Evolutionary conservation across 2,113 vertebrate genomes (phyloP).

Genomic region (Sterna hirundo): DNA sequence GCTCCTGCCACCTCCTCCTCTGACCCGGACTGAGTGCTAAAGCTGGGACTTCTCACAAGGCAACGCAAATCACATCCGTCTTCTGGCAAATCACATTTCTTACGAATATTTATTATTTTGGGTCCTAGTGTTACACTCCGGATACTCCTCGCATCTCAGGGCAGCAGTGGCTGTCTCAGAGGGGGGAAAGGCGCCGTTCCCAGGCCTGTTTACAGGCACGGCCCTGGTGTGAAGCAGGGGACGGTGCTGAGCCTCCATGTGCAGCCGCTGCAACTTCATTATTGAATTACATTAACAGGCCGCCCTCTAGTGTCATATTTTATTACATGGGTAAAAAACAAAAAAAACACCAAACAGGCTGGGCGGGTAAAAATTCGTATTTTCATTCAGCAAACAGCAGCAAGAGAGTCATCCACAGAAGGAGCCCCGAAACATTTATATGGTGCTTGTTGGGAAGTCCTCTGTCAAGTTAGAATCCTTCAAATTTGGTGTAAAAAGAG

Average conservation of each 20-base stretch:
- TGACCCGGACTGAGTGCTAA: background rate
- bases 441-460: background rate
- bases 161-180: background rate
- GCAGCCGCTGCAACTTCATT: slow-evolving; percentile 1
- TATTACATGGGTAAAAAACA: slow-evolving; percentile 56
- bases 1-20: background rate
- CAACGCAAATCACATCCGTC: fast-evolving
- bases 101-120: background rate
- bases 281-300: slow-evolving; percentile 71
- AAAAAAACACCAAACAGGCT: background rate
- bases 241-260: background rate
- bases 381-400: background rate
- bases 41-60: fast-evolving
- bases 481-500: background rate
- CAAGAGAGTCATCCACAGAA: background rate
- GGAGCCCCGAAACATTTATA: background rate
- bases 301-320: slow-evolving; percentile 72
- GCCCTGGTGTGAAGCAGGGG: background rate
- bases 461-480: background rate
- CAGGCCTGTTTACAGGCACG: background rate
- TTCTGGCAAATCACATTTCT: background rate
- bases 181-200: background rate
- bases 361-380: background rate
- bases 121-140: background rate
- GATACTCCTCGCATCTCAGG: background rate